Conservation (phyloP, 1,140 invertebrate genomes). For the Meteorus sp. region DNA sequence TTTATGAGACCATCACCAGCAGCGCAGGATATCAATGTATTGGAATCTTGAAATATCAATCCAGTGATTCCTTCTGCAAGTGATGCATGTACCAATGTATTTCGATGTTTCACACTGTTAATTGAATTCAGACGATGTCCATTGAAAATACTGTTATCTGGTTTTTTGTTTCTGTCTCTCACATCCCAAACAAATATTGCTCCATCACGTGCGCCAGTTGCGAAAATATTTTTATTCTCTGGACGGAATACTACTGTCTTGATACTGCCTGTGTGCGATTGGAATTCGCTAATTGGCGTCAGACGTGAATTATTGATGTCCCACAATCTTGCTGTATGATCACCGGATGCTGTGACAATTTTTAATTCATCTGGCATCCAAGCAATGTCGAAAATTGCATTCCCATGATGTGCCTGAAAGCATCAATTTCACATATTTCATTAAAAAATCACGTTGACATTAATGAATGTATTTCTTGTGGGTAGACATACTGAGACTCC, state of each 20-base stretch:
- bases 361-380: slow-evolving; percentile 78
- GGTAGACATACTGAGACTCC: slow-evolving; percentile 35
- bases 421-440: slow-evolving; percentile 1
- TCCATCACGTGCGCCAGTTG: slow-evolving; percentile 82
- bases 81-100: slow-evolving; percentile 36
- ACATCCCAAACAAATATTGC: slow-evolving; percentile 84
- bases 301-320: slow-evolving; percentile 63
- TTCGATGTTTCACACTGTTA: slow-evolving; percentile 58
- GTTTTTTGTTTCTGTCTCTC: slow-evolving; percentile 60
- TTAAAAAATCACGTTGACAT: slow-evolving; percentile 1
- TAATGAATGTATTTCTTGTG: slow-evolving; percentile 16
- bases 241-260: slow-evolving; percentile 75
- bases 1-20: slow-evolving; percentile 83
- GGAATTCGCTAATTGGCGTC: slow-evolving; percentile 63
- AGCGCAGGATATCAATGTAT: slow-evolving; percentile 77
- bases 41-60: slow-evolving; percentile 76
- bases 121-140: slow-evolving; percentile 60
- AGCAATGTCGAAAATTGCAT: slow-evolving; percentile 88
- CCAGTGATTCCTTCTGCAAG: slow-evolving; percentile 72
- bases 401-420: slow-evolving; percentile 70
- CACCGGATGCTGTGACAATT: slow-evolving; percentile 81
- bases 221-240: slow-evolving; percentile 74
- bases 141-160: slow-evolving; percentile 67
- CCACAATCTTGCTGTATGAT: slow-evolving; percentile 78
- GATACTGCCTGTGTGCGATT: slow-evolving; percentile 76